Percentiles rank a stretch among this genome's conserved stretches.
Conservation (phyloP, 2,888 invertebrate genomes). For the Drosophila neotestacea region DNA sequence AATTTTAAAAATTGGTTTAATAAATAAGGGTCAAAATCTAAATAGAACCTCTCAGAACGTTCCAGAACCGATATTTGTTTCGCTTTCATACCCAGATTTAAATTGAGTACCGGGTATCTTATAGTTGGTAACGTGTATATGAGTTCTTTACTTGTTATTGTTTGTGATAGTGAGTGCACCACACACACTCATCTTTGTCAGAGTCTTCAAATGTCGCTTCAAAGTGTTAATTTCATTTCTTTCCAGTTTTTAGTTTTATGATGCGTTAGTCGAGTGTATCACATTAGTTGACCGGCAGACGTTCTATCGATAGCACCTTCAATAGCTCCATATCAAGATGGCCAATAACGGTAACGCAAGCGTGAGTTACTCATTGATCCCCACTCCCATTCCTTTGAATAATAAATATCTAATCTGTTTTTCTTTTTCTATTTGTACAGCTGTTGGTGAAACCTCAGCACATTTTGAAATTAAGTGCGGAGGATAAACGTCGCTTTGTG, state of each 20-base stretch:
- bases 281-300: slow-evolving; percentile 37
- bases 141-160: slow-evolving; percentile 1
- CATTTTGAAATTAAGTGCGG: slow-evolving; percentile 72
- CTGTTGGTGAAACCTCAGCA: slow-evolving; percentile 51
- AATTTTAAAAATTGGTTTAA: no score
- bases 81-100: not conserved
- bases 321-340: slow-evolving; percentile 23
- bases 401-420: no score
- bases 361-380: slow-evolving; percentile 16
- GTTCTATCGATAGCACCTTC: slow-evolving; percentile 26
- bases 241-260: slow-evolving; percentile 20
- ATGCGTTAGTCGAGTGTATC: slow-evolving; percentile 25
- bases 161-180: slow-evolving; percentile 2
- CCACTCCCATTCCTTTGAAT: not conserved
- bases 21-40: no score
- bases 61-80: no score
- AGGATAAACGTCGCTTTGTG: slow-evolving; percentile 83
- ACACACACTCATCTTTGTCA: slow-evolving; percentile 2
- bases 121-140: not conserved
- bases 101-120: not conserved
- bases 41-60: no score
- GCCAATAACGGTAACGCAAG: slow-evolving; percentile 1
- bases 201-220: slow-evolving; percentile 11
- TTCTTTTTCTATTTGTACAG: not conserved
- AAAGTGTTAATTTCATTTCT: slow-evolving; percentile 44